Evolutionary conservation across 2,113 vertebrate genomes (phyloP).

Genomic region (Grammomys dolichurus): DNA sequence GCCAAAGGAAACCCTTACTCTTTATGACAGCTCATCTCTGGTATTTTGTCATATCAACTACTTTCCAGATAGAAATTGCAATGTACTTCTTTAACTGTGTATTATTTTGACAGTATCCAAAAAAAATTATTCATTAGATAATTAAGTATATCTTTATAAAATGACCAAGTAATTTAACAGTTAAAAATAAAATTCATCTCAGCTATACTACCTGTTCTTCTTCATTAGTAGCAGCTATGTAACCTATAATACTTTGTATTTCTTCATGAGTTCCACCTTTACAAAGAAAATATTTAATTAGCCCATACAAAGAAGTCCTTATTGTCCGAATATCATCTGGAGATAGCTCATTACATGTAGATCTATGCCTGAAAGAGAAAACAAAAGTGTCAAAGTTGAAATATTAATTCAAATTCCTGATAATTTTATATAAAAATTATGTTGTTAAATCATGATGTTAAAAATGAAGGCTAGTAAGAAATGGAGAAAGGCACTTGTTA

Average conservation of each 20-base stretch:
- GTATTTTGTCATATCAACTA: not conserved
- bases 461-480: not conserved
- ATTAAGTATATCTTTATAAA: not conserved
- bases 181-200: conserved; percentile 47
- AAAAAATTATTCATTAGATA: conserved; percentile 46
- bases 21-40: not conserved
- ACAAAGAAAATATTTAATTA: conserved; percentile 97
- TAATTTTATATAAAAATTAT: conserved; percentile 10
- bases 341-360: conserved; percentile 90
- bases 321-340: conserved; percentile 95
- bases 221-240: conserved; percentile 93
- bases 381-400: conserved; percentile 56
- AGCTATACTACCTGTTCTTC: conserved; percentile 94
- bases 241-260: conserved; percentile 97
- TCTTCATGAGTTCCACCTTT: conserved; percentile 97
- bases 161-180: conserved; percentile 35
- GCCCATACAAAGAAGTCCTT: conserved; percentile 93
- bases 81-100: not conserved
- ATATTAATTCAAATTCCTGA: conserved; percentile 41
- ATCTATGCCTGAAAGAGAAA: conserved; percentile 81
- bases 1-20: not conserved
- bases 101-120: not conserved
- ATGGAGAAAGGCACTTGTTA: not conserved
- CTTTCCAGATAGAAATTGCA: conserved; percentile 30
- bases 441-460: not conserved